Evolutionary conservation across 2,797 vertebrate genomes (phyloP).

Genomic region (Nyctalus aviator): DNA sequence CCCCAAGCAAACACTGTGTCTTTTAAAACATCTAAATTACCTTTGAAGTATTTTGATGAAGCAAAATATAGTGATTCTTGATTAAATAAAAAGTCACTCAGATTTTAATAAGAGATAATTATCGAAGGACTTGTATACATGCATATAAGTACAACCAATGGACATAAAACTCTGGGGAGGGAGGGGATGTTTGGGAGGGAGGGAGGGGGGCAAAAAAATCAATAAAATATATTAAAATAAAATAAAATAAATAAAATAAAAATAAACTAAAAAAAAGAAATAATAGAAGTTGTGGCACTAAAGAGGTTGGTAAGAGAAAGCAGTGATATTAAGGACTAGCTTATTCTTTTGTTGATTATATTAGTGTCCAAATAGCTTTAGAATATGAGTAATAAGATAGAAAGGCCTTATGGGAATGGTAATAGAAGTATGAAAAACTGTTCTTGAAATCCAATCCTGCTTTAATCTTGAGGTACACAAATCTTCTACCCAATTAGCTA

Average conservation of each 20-base stretch:
- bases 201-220: no score
- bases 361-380: slow-evolving; percentile 6
- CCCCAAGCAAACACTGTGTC: background rate
- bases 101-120: background rate
- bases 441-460: slow-evolving; percentile 7
- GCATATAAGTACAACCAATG: no score
- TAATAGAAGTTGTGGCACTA: background rate
- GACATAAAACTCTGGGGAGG: no score
- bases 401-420: background rate
- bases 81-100: background rate
- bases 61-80: slow-evolving; percentile 8
- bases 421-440: background rate
- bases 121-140: no score
- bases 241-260: no score
- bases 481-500: background rate
- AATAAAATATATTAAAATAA: no score
- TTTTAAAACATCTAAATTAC: slow-evolving; percentile 33
- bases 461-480: background rate
- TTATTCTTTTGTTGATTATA: background rate
- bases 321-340: background rate
- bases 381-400: background rate
- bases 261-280: no score
- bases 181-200: no score
- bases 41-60: slow-evolving; percentile 50
- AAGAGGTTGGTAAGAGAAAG: slow-evolving; percentile 36